Evolutionary conservation across 1,140 invertebrate species (phyloP), one percentile per base, ranked within the genome.

Genomic region (Drosophila pachea): DNA sequence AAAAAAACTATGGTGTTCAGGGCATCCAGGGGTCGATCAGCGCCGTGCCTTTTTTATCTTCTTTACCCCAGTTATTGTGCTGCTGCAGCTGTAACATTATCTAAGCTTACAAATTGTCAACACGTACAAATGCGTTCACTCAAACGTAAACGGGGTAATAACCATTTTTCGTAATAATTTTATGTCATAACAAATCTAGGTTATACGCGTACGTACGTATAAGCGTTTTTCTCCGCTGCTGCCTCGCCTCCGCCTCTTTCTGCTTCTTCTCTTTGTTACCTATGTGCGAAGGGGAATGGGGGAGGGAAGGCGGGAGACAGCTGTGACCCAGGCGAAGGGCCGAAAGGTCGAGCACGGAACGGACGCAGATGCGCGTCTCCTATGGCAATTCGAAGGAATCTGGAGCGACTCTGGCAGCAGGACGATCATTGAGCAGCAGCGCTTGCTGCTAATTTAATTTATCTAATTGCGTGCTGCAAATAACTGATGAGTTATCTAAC

Each of bases 161-260:
- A 87, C 76, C 76, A 87, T 87, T 87, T 87, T 87, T 87, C 79
- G 84, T 84, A 87, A 87, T 87, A 87, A 87, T 87, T 87, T 87
- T 81, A 84, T 84, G 79, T 86, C 79, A 84, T 71, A 84, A 79
- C 79, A 84, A 84, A 84, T 87, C 84, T 87, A 68, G 84, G 84
- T 84, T 87, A 87, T 68, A 49, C 68, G 47, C 42, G 40, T 54
- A 48, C 48, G 53, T 48, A 53, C 48, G 45, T 66, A 71, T 74
- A 74, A 67, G 54, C 77, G 53, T 48, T 71, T 58, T 71, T 63
- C 32, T 33, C 9, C 2, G 31, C 11, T n/a, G n/a, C n/a, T n/a
- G n/a, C n/a, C n/a, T n/a, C n/a, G n/a, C n/a, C n/a, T n/a, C n/a
- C n/a, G n/a, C n/a, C n/a, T n/a, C n/a, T n/a, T n/a, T 31, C 14